These are phyloP conservation scores for Drosophila pallidifrons DNA, from an alignment of 1,140 invertebrate species.

Conservation along the genomic window DNA sequence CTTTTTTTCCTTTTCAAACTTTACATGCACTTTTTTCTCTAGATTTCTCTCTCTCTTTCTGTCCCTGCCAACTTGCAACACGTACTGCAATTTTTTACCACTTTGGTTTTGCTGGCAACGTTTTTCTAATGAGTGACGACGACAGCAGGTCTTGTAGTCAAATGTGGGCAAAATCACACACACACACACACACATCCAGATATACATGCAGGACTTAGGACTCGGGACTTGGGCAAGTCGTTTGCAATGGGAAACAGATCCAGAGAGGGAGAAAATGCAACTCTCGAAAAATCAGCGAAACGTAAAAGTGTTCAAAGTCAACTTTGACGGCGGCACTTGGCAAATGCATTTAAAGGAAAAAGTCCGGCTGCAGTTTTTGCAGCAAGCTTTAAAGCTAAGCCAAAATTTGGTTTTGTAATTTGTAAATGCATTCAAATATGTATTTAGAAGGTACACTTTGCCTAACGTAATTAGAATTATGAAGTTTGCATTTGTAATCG, in stretches of 20 bases:
- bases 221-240: not conserved
- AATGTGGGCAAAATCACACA: constrained; percentile 63
- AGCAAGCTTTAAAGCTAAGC: constrained; percentile 16
- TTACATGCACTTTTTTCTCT: constrained; percentile 58
- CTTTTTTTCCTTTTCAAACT: constrained; percentile 48
- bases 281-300: constrained; percentile 83
- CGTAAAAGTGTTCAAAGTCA: constrained; percentile 84
- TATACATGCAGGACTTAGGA: constrained; percentile 12
- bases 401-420: constrained; percentile 2
- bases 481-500: not conserved
- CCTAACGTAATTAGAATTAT: not conserved
- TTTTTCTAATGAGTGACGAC: constrained; percentile 82
- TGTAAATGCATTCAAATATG: not conserved
- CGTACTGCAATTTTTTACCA: constrained; percentile 76
- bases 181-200: constrained; percentile 5
- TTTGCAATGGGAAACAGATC: constrained; percentile 6
- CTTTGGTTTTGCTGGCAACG: constrained; percentile 66
- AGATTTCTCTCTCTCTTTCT: constrained; percentile 3
- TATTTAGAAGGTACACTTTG: not conserved
- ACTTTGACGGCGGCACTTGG: constrained; percentile 70
- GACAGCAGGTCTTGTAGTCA: constrained; percentile 57
- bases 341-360: constrained; percentile 21
- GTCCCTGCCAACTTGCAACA: constrained; percentile 56
- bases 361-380: constrained; percentile 5
- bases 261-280: constrained; percentile 51